Conservation (phyloP, 2,888 invertebrate genomes). For the Nemoura dubitans region DNA sequence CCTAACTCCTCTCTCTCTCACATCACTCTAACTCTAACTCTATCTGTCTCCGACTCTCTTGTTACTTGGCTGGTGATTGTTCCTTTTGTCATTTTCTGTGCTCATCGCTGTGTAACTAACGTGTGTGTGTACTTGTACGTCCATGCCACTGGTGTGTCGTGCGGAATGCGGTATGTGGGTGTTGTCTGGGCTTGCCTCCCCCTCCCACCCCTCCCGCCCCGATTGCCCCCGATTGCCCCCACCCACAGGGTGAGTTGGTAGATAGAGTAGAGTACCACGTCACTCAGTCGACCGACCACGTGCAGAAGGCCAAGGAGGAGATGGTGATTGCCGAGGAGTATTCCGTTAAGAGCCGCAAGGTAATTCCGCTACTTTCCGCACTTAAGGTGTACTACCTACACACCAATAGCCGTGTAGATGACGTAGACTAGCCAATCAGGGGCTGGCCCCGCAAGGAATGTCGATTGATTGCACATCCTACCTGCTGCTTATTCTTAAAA, state of each 20-base stretch:
- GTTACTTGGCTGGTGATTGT: conserved; percentile 36
- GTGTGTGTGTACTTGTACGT: not conserved
- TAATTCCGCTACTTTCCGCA: too few species aligned
- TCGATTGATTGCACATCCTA: too few species aligned
- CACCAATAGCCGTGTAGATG: too few species aligned
- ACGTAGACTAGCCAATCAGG: too few species aligned
- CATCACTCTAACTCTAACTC: not conserved
- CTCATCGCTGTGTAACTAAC: conserved; percentile 39
- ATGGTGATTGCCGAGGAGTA: conserved; percentile 82
- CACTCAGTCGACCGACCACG: conserved; percentile 84
- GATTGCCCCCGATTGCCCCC: conserved; percentile 55
- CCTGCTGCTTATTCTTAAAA: too few species aligned
- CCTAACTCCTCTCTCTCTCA: conserved; percentile 1
- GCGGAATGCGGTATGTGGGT: conserved; percentile 33
- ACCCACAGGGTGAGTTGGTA: conserved; percentile 87
- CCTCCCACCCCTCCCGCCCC: conserved; percentile 54
- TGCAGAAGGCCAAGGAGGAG: conserved; percentile 81
- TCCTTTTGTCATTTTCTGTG: conserved; percentile 51
- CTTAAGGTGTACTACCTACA: too few species aligned
- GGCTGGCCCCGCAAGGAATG: too few species aligned
- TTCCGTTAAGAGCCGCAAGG: conserved; percentile 89
- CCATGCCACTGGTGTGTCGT: not conserved
- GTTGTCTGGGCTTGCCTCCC: conserved; percentile 34
- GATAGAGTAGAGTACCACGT: conserved; percentile 96
- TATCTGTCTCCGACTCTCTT: not conserved